phyloP scores from a whole-genome alignment of 2,113 vertebrate genomes.

The Climacteris rufus region DNA sequence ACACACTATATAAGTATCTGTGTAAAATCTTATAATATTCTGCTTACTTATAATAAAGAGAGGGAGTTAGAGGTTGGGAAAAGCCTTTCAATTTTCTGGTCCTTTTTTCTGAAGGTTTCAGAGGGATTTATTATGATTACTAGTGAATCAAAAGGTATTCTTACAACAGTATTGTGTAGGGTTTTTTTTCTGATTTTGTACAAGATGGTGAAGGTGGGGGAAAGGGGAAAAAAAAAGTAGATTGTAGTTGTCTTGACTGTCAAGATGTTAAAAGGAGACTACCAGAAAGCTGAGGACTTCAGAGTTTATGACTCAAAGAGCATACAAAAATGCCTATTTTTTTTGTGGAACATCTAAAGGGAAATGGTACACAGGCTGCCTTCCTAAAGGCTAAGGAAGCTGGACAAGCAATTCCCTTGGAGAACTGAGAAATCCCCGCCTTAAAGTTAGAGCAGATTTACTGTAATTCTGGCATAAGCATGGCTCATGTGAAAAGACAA shows the following conservation, averaged over 20 bases:
- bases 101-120: background rate
- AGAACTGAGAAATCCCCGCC: background rate
- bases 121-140: background rate
- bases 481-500: background rate
- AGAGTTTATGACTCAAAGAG: background rate
- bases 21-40: background rate
- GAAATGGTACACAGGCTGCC: background rate
- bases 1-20: background rate
- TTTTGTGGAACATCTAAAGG: background rate
- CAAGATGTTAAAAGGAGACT: background rate
- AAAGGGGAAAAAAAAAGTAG: background rate
- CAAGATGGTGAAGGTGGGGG: background rate
- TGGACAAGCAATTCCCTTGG: background rate
- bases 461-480: background rate
- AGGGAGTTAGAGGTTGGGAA: background rate
- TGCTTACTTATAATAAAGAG: background rate
- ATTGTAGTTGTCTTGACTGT: background rate
- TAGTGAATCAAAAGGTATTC: slow-evolving; percentile 1
- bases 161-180: background rate
- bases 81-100: background rate
- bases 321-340: background rate
- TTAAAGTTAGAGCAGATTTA: background rate
- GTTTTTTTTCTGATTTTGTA: background rate
- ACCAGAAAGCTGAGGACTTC: background rate
- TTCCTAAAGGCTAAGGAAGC: background rate